phyloP scores from a whole-genome alignment of 2,888 invertebrate species.

The Lasioglossum vierecki region DNA sequence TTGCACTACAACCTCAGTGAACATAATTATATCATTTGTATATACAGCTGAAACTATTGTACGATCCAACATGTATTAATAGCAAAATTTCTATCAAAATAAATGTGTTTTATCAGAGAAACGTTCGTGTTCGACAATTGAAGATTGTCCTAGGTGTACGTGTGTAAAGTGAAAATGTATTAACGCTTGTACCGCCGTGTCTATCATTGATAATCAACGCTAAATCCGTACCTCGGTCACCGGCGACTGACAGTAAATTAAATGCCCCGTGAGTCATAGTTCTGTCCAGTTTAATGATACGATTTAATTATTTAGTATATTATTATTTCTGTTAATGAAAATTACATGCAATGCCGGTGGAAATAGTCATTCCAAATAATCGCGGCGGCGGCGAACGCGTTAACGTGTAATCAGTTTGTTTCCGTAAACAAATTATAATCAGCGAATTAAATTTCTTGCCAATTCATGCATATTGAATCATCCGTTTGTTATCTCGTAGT shows the following conservation, averaged over 20 bases:
- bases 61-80: constrained; percentile 53
- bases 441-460: neutral
- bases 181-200: neutral
- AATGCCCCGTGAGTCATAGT: neutral
- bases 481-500: neutral
- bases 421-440: constrained; percentile 21
- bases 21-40: constrained; percentile 62
- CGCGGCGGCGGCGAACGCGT: neutral
- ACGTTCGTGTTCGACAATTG: neutral
- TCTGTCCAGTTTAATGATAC: neutral
- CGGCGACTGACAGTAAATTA: neutral
- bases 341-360: neutral
- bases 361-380: neutral
- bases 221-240: neutral
- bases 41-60: constrained; percentile 57
- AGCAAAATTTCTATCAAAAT: constrained; percentile 57
- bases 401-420: neutral
- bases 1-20: constrained; percentile 48
- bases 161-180: neutral
- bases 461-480: neutral
- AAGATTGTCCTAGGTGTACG: neutral
- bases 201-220: neutral
- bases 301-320: constrained; percentile 1
- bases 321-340: constrained; percentile 3
- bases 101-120: constrained; percentile 54